Percentiles rank a stretch among this genome's conserved stretches.
Evolutionary conservation across 2,888 invertebrate species (phyloP).

Genomic region (Bugula neritina): DNA sequence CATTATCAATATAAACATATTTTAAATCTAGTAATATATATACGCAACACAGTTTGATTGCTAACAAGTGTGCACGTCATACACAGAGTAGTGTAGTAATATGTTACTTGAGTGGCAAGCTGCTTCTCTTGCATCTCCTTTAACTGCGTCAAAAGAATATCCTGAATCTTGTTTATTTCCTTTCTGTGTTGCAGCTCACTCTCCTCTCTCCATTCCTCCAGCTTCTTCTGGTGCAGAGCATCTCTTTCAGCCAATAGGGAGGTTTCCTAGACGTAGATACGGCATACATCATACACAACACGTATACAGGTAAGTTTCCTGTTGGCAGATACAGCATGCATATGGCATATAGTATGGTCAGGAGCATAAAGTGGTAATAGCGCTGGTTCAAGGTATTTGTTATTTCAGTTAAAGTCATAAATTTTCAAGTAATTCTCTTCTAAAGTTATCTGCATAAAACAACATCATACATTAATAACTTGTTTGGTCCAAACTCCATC

Average conservation of each 20-base stretch:
- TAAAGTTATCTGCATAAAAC: too few species aligned
- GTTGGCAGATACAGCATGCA: too few species aligned
- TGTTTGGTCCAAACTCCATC: too few species aligned
- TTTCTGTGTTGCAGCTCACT: conserved; percentile 26
- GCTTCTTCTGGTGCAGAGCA: not conserved
- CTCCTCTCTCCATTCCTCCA: conserved; percentile 27
- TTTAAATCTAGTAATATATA: not conserved
- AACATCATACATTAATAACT: too few species aligned
- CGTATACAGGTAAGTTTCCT: too few species aligned
- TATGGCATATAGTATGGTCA: too few species aligned
- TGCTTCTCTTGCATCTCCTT: conserved; percentile 41
- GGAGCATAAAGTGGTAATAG: too few species aligned
- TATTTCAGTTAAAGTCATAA: too few species aligned
- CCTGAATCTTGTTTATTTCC: conserved; percentile 38
- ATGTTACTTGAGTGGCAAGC: conserved; percentile 35
- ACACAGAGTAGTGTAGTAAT: not conserved
- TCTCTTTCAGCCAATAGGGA: conserved; percentile 20
- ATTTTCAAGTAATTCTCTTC: too few species aligned
- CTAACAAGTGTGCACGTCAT: too few species aligned
- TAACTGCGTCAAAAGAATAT: conserved; percentile 41
- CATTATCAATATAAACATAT: not conserved
- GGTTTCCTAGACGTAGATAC: not conserved
- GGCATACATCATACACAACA: too few species aligned
- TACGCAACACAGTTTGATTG: conserved; percentile 33
- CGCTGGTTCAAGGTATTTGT: too few species aligned